phyloP scores from a whole-genome alignment of 2,113 vertebrate species.

The Nesogale talazaci region DNA sequence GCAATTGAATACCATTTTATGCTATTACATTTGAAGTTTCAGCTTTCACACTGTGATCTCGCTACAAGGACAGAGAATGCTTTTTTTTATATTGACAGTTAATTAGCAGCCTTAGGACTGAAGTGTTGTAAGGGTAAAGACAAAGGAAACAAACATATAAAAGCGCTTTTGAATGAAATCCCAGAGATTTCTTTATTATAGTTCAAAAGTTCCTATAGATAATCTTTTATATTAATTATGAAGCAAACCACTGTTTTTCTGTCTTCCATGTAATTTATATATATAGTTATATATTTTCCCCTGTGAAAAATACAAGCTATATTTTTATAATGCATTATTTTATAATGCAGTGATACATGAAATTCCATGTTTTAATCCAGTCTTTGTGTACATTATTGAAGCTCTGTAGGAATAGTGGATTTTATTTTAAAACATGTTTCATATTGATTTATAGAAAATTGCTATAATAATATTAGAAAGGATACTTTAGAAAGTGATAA shows the following conservation, averaged over 20 bases:
- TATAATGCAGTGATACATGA: neutral
- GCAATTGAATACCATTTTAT: slow-evolving; percentile 52
- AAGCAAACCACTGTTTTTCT: neutral
- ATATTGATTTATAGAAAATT: neutral
- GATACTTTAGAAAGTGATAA: too few species aligned
- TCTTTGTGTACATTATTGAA: neutral
- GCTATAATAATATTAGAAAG: too few species aligned
- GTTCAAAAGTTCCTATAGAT: neutral
- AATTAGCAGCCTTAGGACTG: slow-evolving; percentile 52
- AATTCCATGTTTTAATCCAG: neutral
- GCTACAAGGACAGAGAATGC: slow-evolving; percentile 6
- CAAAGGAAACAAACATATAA: neutral
- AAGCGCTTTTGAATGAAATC: slow-evolving; percentile 35
- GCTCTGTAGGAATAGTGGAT: neutral
- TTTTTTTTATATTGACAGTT: slow-evolving; percentile 54
- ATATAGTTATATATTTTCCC: neutral
- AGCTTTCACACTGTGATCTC: slow-evolving; percentile 40
- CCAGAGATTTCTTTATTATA: neutral
- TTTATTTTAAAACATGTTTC: neutral
- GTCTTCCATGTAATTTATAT: neutral
- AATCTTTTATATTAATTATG: neutral
- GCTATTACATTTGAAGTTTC: slow-evolving; percentile 61
- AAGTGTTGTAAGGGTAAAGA: neutral
- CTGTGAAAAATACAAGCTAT: neutral
- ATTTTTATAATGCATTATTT: neutral